These are phyloP conservation scores for Microplitis deprimator DNA, from an alignment of 2,888 invertebrate species.

Conservation along the genomic window DNA sequence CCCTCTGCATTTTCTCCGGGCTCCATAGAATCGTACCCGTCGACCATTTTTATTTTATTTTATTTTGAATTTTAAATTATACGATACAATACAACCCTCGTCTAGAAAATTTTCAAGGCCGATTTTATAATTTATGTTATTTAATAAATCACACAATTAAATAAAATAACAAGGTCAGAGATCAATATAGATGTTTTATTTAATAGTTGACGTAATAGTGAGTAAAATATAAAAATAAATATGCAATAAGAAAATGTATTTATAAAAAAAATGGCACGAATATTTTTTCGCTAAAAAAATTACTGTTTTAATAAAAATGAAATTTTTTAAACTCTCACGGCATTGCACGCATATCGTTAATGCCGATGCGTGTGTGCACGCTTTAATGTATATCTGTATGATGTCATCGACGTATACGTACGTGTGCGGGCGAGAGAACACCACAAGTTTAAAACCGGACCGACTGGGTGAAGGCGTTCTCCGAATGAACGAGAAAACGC, in stretches of 20 bases:
- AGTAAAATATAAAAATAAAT: neutral
- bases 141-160: slow-evolving; percentile 5
- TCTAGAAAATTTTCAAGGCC: slow-evolving; percentile 4
- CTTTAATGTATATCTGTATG: slow-evolving; percentile 42
- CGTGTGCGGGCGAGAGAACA: slow-evolving; percentile 39
- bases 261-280: slow-evolving; percentile 3
- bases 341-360: slow-evolving; percentile 43
- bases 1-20: slow-evolving; percentile 50
- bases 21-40: slow-evolving; percentile 59
- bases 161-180: slow-evolving; percentile 28
- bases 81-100: neutral
- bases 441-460: slow-evolving; percentile 66
- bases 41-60: slow-evolving; percentile 54
- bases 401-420: slow-evolving; percentile 52
- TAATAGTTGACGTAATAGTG: neutral
- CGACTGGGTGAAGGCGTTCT: slow-evolving; percentile 67
- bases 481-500: slow-evolving; percentile 59
- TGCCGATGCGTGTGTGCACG: slow-evolving; percentile 39
- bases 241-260: neutral
- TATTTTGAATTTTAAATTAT: neutral
- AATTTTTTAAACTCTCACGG: slow-evolving; percentile 23
- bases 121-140: slow-evolving; percentile 17
- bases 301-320: neutral
- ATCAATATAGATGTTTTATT: slow-evolving; percentile 1
- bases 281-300: slow-evolving; percentile 20